These are phyloP conservation scores for Lepidocyrtinus sp. DNA, from an alignment of 2,888 invertebrate genomes.

Conservation along the genomic window DNA sequence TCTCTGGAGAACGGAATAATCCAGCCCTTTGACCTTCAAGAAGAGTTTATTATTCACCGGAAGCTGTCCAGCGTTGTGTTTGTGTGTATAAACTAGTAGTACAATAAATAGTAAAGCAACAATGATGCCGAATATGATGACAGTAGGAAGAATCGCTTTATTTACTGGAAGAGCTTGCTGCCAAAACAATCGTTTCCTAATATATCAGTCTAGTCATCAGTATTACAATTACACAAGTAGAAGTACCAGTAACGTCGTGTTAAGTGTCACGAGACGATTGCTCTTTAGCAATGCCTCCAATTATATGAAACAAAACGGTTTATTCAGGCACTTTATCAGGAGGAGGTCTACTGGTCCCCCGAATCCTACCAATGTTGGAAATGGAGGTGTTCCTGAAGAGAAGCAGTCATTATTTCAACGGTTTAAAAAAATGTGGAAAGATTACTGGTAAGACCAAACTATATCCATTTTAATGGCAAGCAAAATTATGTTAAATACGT, in stretches of 20 bases:
- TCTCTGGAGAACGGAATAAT: too few species aligned
- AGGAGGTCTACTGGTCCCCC: conserved; percentile 29
- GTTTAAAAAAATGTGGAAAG: conserved; percentile 92
- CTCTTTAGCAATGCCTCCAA: conserved; percentile 10
- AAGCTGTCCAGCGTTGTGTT: too few species aligned
- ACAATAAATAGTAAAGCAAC: too few species aligned
- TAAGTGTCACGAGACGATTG: conserved; percentile 22
- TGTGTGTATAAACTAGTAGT: too few species aligned
- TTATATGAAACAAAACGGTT: conserved; percentile 9
- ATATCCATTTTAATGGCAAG: too few species aligned
- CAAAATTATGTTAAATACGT: too few species aligned
- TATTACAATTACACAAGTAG: conserved; percentile 31
- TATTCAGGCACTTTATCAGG: conserved; percentile 19
- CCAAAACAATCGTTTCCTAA: conserved; percentile 15
- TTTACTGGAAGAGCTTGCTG: conserved; percentile 28
- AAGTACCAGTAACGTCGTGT: conserved; percentile 23
- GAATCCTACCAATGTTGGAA: background rate
- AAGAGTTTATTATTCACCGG: too few species aligned
- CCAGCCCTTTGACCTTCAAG: too few species aligned
- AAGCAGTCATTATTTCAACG: conserved; percentile 82
- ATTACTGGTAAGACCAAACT: conserved; percentile 87
- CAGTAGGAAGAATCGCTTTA: too few species aligned
- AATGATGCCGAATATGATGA: too few species aligned
- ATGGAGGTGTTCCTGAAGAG: conserved; percentile 58
- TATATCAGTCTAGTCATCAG: conserved; percentile 38